Percentiles rank a stretch among this genome's conserved stretches.
Conservation (phyloP, 1,140 invertebrate species). For the Ooceraea biroi region DNA sequence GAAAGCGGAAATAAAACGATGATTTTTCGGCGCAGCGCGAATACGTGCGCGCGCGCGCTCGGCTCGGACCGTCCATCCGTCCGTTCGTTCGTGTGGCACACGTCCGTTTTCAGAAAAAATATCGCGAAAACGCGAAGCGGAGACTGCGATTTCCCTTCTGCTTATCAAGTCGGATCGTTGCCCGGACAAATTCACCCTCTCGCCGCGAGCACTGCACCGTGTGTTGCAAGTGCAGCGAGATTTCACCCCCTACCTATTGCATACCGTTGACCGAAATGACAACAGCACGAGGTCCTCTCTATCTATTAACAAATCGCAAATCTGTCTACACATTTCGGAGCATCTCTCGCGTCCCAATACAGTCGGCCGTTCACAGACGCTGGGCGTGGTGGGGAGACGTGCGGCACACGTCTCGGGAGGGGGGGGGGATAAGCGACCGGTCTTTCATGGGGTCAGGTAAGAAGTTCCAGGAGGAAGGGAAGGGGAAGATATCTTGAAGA, state of each 20-base stretch:
- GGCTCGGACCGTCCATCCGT: background rate
- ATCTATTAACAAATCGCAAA: conserved; percentile 22
- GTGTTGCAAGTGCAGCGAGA: conserved; percentile 1
- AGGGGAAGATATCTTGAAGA: background rate
- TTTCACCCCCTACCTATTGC: conserved; percentile 14
- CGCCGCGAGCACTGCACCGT: background rate
- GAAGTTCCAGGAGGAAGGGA: no score
- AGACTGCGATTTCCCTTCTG: conserved; percentile 21
- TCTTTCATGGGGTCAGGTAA: background rate
- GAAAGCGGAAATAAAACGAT: conserved; percentile 53
- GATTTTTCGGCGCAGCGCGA: conserved; percentile 21
- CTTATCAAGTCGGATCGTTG: conserved; percentile 34
- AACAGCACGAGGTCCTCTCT: conserved; percentile 22
- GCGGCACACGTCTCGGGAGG: conserved; percentile 17
- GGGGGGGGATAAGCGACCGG: conserved; percentile 49
- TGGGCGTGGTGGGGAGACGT: conserved; percentile 73
- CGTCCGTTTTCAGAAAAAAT: conserved; percentile 36
- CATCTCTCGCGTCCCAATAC: conserved; percentile 43
- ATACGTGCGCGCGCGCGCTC: background rate
- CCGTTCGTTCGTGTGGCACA: no score
- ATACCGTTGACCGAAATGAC: conserved; percentile 12
- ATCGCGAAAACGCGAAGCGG: background rate
- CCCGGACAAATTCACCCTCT: conserved; percentile 32
- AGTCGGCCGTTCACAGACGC: conserved; percentile 43
- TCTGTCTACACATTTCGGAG: conserved; percentile 15